Percentiles rank a stretch among this genome's conserved stretches.
phyloP scores from a whole-genome alignment of 2,888 invertebrate species.

The Protodeltote pygarga region DNA sequence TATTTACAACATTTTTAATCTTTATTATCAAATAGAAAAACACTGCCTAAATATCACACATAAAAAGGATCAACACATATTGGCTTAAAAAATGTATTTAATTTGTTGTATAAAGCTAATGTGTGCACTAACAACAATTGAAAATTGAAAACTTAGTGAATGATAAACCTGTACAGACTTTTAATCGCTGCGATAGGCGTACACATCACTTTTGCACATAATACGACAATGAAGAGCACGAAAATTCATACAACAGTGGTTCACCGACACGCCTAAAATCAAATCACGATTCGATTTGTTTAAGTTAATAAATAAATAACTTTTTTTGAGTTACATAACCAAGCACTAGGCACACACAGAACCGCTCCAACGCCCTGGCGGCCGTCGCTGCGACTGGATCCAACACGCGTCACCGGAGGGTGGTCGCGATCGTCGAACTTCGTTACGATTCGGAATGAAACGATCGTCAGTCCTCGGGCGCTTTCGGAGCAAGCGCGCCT shows the following conservation, averaged over 20 bases:
- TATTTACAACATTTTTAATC: constrained; percentile 40
- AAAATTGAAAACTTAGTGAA: constrained; percentile 70
- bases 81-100: constrained; percentile 49
- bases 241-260: constrained; percentile 35
- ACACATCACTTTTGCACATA: constrained; percentile 80
- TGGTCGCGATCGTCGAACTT: constrained; percentile 83
- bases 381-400: constrained; percentile 83
- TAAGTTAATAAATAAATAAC: constrained; percentile 83
- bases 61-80: constrained; percentile 5
- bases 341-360: constrained; percentile 74
- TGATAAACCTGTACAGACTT: constrained; percentile 77
- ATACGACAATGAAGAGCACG: constrained; percentile 45
- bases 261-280: constrained; percentile 51
- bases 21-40: constrained; percentile 17
- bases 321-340: constrained; percentile 85
- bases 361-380: constrained; percentile 82
- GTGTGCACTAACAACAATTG: constrained; percentile 40
- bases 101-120: constrained; percentile 31
- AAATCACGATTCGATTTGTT: constrained; percentile 62
- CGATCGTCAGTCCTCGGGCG: constrained; percentile 83
- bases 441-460: constrained; percentile 82
- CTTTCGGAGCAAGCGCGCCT: constrained; percentile 83
- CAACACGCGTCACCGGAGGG: constrained; percentile 82
- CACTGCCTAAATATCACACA: constrained; percentile 45
- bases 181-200: constrained; percentile 75